Evolutionary conservation across 1,140 invertebrate species (phyloP), one percentile per base, ranked within the genome.

Genomic region (Papilio aristodemus): DNA sequence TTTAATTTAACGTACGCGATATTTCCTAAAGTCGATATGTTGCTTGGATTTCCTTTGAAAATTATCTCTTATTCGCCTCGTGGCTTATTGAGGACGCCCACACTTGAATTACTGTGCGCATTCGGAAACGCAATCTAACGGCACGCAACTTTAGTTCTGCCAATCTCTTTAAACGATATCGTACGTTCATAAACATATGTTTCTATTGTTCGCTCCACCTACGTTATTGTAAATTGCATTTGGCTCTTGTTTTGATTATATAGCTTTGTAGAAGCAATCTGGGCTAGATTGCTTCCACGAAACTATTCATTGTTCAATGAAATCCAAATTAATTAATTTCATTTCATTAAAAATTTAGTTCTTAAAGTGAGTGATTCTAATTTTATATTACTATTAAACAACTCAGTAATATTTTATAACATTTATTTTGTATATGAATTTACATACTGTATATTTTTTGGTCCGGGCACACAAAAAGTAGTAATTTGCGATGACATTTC

Each of bases 101-200:
- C 59, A 69, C 37, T n/a, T 22, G 71, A 72, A 72, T 78, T 72
- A 73, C 62, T 76, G 58, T 60, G 57, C 41, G 73, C 68, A 71
- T 75, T 73, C 60, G 71, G 67, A 76, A 79, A 73, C 71, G 73
- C 68, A 69, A 68, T 71, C 66, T 77, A 79, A 73, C 73, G 64
- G 69, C 71, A 74, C 63, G 69, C 46, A 54, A 54, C 46, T 54
- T 54, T 13, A 22, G 64, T 72, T 72, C 59, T 66, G 66, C 46
- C 69, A 54, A 54, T 54, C 19, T 54, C 46, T 32, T 32, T 54
- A 11, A 54, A 54, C 46, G 46, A 54, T 54, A 54, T 54, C 22
- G 9, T 54, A 22, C 8, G 14, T 8, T 2, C 4, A 25, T 54
- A 54, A 54, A 54, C 46, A 54, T 54, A 54, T 22, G 46, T 54